These are phyloP conservation scores for Meteorus cinctellus DNA, from an alignment of 2,888 invertebrate genomes.

Conservation along the genomic window DNA sequence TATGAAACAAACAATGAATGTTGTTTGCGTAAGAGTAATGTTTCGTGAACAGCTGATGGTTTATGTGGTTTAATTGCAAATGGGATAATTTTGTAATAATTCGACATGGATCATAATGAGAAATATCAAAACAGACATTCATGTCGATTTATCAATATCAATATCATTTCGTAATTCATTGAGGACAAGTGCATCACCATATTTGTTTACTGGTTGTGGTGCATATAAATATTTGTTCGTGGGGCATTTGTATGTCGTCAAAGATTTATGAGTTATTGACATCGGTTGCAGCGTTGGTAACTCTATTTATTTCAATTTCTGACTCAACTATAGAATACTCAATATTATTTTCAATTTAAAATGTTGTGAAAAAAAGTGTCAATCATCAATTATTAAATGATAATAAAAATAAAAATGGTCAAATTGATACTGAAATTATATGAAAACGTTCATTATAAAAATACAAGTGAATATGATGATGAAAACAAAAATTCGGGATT, in stretches of 20 bases:
- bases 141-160: neutral
- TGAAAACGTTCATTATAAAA: neutral
- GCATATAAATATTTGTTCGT: conserved; percentile 18
- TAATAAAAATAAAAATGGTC: neutral
- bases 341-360: neutral
- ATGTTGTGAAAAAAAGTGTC: neutral
- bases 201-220: conserved; percentile 7
- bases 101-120: neutral
- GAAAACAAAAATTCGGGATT: neutral
- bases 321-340: neutral
- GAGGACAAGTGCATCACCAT: conserved; percentile 25
- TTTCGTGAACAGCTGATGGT: too few relatives aligned
- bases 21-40: too few relatives aligned
- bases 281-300: too few relatives aligned
- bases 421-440: neutral
- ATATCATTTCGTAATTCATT: neutral
- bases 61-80: too few relatives aligned
- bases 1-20: too few relatives aligned
- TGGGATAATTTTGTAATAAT: too few relatives aligned
- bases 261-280: conserved; percentile 66
- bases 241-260: conserved; percentile 43
- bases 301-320: too few relatives aligned
- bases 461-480: neutral
- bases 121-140: neutral
- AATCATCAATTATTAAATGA: neutral